Evolutionary conservation across 2,888 invertebrate species (phyloP), one percentile per base, ranked within the genome.

Genomic region (Incurvaria masculella): DNA sequence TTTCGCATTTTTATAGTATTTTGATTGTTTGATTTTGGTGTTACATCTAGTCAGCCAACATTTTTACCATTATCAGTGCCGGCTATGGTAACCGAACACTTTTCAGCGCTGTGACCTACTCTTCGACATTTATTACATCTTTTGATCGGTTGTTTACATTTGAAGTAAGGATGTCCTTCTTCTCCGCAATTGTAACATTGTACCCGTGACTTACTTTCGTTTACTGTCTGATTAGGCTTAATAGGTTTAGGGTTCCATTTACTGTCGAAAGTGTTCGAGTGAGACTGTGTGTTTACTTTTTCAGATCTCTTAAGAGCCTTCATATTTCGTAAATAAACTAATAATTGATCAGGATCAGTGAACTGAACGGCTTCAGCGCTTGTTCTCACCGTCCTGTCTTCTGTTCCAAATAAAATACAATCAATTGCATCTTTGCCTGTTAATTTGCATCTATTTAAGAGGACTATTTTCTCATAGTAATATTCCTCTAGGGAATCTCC

Each of bases 401-500:
- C 47, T 1, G 50, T 49, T n/a, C 53, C 51, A 10, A 42, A 33
- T 2, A 49, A 38, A 2, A 54, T 50, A 21, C 51, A 52, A 23
- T 52, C 51, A 1, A 52, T 50, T 1, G 52, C 52, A 10, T 48
- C 11, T 45, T 42, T 55, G 14, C 51, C 52, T 16, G 20, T 48
- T 23, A 54, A 49, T 1, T 38, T 42, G 21, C 50, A 53, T 46
- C 48, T 49, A 19, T 50, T 54, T 18, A 54, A 42, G 3, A 55
- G 21, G 16, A 41, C 44, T 14, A 45, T 21, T 39, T 56, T 53
- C 17, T 50, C 51, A 26, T 52, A 47, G 21, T 44, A 54, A 18
- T 54, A 55, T 19, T 51, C 52, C 46, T 54, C 53, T 2, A 55
- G 23, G 1, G 55, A 49, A 43, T 56, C 55, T 2, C 52, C 50